Conservation (phyloP, 2,113 vertebrate species). For the Anoplopoma fimbria region DNA sequence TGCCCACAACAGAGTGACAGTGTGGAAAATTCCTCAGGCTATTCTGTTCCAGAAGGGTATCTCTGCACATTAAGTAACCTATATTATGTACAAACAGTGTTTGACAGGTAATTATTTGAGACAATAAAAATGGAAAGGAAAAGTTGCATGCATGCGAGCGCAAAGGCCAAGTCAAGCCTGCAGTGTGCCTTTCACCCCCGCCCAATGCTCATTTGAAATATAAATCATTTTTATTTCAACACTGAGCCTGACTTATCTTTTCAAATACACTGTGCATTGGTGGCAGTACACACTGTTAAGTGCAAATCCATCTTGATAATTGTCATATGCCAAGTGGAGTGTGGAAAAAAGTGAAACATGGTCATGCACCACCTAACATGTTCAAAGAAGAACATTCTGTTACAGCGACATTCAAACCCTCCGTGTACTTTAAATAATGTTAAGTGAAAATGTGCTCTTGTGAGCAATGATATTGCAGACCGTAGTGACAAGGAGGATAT, state of each 20-base stretch:
- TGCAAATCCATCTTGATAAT: slow-evolving; percentile 73
- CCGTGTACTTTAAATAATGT: slow-evolving; percentile 43
- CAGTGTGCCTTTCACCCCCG: slow-evolving; percentile 24
- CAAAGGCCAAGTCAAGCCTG: slow-evolving; percentile 27
- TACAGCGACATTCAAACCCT: slow-evolving; percentile 22
- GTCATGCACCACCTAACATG: slow-evolving; percentile 36
- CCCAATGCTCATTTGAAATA: slow-evolving; percentile 48
- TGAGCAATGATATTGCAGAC: slow-evolving; percentile 29
- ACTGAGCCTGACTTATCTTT: slow-evolving; percentile 39
- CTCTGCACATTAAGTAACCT: slow-evolving; percentile 72
- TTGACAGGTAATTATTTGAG: slow-evolving; percentile 76
- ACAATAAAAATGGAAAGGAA: slow-evolving; percentile 58
- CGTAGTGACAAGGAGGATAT: slow-evolving; percentile 37
- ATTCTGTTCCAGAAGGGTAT: slow-evolving; percentile 71
- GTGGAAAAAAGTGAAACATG: slow-evolving; percentile 58
- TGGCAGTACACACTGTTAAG: slow-evolving; percentile 8
- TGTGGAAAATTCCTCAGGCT: slow-evolving; percentile 73
- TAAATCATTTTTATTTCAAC: slow-evolving; percentile 60
- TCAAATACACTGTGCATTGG: slow-evolving; percentile 37
- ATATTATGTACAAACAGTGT: slow-evolving; percentile 73
- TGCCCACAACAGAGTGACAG: slow-evolving; percentile 73
- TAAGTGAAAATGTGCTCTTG: slow-evolving; percentile 43
- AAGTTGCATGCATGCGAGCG: slow-evolving; percentile 28
- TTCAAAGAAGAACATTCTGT: slow-evolving; percentile 47
- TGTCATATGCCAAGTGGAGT: slow-evolving; percentile 54